A percentile compares a stretch with the other conserved stretches of the same genome.
Evolutionary conservation across 2,113 vertebrate genomes (phyloP).

Genomic region (Phoxinus phoxinus): DNA sequence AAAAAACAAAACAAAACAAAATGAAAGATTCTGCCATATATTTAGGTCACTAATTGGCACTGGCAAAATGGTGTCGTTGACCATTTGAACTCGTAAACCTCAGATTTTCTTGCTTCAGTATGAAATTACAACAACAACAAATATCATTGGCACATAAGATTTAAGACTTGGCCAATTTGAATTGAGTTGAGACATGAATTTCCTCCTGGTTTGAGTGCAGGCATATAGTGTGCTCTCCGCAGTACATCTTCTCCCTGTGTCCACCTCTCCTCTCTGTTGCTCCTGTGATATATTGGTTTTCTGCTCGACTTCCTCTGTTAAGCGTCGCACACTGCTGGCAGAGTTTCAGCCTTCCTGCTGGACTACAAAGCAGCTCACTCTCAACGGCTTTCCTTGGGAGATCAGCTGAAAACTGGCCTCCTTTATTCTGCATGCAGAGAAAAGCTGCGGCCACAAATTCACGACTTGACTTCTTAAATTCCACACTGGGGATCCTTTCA

Average conservation of each 20-base stretch:
- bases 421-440: conserved; percentile 59
- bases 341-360: conserved; percentile 59
- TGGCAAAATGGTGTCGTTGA: no score
- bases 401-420: conserved; percentile 60
- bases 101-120: no score
- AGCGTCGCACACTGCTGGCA: conserved; percentile 65
- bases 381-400: conserved; percentile 58
- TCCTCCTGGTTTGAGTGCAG: no score
- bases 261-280: conserved; percentile 41
- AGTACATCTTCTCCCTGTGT: conserved; percentile 6
- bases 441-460: conserved; percentile 57
- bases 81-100: no score
- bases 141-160: no score
- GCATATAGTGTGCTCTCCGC: no score
- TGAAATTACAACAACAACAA: no score
- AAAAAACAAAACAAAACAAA: no score
- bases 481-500: conserved; percentile 55
- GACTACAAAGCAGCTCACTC: conserved; percentile 61
- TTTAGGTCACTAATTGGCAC: no score
- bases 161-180: no score
- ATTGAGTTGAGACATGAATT: no score
- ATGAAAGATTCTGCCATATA: no score
- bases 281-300: conserved; percentile 66
- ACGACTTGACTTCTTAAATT: conserved; percentile 66
- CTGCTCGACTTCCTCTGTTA: conserved; percentile 63